Percentiles rank a stretch among this genome's conserved stretches.
Evolutionary conservation across 2,797 vertebrate genomes (phyloP).

Genomic region (Sarcophilus harrisii): DNA sequence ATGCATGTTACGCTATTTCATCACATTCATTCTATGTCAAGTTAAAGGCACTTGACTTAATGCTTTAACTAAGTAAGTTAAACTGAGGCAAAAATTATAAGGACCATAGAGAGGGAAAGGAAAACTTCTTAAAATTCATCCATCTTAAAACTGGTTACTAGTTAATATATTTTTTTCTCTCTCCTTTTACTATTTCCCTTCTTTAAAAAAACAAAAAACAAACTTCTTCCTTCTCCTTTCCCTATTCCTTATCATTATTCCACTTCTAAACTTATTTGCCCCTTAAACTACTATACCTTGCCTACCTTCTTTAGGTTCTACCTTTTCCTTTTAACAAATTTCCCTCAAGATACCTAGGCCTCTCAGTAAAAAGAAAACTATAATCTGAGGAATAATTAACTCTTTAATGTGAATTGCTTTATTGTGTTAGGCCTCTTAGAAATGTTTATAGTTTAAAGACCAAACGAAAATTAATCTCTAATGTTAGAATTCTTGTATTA

Average conservation of each 20-base stretch:
- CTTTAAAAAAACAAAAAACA: not conserved
- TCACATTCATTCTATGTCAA: not conserved
- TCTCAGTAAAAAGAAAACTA: not conserved
- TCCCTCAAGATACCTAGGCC: not conserved
- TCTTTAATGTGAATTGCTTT: not conserved
- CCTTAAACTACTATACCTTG: not conserved
- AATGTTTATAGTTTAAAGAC: not conserved
- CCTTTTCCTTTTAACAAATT: not conserved
- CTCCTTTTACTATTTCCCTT: not conserved
- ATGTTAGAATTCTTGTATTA: not conserved
- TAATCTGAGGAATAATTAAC: not conserved
- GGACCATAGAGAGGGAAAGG: not conserved
- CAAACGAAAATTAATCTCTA: not conserved
- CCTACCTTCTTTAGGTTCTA: not conserved
- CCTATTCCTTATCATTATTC: not conserved
- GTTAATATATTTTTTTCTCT: not conserved
- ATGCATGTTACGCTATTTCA: not conserved
- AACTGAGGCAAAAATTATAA: not conserved
- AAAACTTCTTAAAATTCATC: not conserved
- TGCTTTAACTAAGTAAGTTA: too few relatives aligned
- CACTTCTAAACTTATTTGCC: not conserved
- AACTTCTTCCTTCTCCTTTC: not conserved
- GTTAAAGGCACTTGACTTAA: not conserved
- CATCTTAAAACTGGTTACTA: not conserved
- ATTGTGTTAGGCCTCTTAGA: not conserved